A percentile compares a stretch with the other conserved stretches of the same genome.
Evolutionary conservation across 2,113 vertebrate genomes (phyloP).

Genomic region (Elephas maximus): DNA sequence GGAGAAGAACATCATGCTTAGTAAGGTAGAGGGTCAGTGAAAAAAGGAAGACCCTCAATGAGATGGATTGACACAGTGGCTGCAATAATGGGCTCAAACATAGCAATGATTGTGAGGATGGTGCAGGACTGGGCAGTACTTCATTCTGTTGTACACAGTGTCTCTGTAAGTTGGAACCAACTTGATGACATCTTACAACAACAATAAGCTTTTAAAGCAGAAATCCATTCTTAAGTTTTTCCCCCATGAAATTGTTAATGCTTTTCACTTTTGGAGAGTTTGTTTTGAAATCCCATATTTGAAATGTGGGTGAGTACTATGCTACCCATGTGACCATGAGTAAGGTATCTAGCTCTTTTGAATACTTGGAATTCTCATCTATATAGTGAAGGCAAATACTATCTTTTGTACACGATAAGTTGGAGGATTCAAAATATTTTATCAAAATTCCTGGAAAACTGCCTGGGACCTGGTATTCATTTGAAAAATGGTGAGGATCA

Average conservation of each 20-base stretch:
- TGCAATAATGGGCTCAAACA: too few relatives aligned
- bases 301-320: background rate
- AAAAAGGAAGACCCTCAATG: too few relatives aligned
- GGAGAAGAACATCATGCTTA: too few relatives aligned
- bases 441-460: background rate
- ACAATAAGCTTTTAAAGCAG: background rate
- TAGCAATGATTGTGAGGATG: too few relatives aligned
- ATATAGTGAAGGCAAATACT: background rate
- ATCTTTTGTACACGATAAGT: background rate
- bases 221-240: background rate
- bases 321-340: fast-evolving
- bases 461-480: background rate
- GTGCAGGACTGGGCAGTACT: too few relatives aligned
- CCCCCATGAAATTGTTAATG: background rate
- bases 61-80: too few relatives aligned
- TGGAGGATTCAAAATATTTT: background rate
- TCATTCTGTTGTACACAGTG: too few relatives aligned
- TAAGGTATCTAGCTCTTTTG: background rate
- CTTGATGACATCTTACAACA: too few relatives aligned
- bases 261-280: background rate
- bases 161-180: too few relatives aligned
- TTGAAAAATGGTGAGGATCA: background rate
- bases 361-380: background rate
- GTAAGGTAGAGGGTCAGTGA: too few relatives aligned
- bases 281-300: background rate